phyloP scores from a whole-genome alignment of 2,888 invertebrate genomes.

The Anoplius nigerrimus region DNA sequence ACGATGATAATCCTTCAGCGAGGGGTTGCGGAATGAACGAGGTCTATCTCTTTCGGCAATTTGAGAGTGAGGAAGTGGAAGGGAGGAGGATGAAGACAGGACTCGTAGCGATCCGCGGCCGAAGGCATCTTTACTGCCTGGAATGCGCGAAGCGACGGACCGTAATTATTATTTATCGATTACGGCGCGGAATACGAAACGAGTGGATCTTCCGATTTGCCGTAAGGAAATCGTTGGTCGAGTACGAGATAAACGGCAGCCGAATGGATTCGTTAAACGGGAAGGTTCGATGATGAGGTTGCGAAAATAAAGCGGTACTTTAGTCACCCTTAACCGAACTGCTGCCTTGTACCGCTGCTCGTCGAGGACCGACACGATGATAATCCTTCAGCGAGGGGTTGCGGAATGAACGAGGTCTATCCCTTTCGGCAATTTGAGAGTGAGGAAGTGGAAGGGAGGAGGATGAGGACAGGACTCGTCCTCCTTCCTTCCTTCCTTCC shows the following conservation, averaged over 20 bases:
- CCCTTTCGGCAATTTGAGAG: constrained; percentile 19
- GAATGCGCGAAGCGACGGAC: too few relatives aligned
- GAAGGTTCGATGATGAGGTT: too few relatives aligned
- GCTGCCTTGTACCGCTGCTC: constrained; percentile 13
- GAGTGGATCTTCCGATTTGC: too few relatives aligned
- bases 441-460: constrained; percentile 15
- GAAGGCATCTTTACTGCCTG: too few relatives aligned
- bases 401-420: constrained; percentile 25
- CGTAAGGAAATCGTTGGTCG: too few relatives aligned
- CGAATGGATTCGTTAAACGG: too few relatives aligned
- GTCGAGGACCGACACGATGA: constrained; percentile 27
- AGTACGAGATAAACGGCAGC: too few relatives aligned
- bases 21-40: constrained; percentile 33
- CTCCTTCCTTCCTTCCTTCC: constrained; percentile 29
- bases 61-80: constrained; percentile 10
- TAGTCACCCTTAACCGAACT: constrained; percentile 4
- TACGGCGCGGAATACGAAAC: too few relatives aligned
- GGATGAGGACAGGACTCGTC: background rate
- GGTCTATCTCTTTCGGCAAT: constrained; percentile 29
- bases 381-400: constrained; percentile 47
- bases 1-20: constrained; percentile 44
- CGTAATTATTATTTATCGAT: too few relatives aligned
- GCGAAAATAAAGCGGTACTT: too few relatives aligned
- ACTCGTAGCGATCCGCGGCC: too few relatives aligned
- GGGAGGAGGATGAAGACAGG: constrained; percentile 5